Conservation (phyloP, 2,888 invertebrate species). For the Cabera pusaria region DNA sequence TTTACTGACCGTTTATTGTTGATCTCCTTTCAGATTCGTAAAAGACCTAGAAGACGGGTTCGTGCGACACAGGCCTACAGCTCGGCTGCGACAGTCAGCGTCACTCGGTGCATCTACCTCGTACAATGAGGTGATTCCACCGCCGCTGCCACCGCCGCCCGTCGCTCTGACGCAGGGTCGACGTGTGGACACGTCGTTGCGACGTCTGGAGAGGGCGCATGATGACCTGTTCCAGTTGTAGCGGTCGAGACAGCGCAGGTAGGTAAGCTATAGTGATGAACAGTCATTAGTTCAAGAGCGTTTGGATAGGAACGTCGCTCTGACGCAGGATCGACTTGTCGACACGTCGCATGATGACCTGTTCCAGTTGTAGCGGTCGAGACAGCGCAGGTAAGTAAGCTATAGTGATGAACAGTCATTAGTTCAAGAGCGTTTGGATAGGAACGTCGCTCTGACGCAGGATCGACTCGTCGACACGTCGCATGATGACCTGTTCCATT, state of each 20-base stretch:
- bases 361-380: constrained; percentile 93
- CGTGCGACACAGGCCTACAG: constrained; percentile 79
- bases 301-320: no score
- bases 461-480: constrained; percentile 90
- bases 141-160: constrained; percentile 82
- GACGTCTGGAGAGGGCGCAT: constrained; percentile 92
- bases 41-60: constrained; percentile 80
- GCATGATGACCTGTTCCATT: constrained; percentile 88
- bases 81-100: constrained; percentile 82
- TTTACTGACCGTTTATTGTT: no score
- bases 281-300: no score
- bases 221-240: constrained; percentile 97
- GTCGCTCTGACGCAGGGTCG: constrained; percentile 91
- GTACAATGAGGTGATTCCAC: constrained; percentile 74
- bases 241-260: constrained; percentile 84
- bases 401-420: no score
- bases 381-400: constrained; percentile 66
- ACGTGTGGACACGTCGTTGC: constrained; percentile 90
- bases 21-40: constrained; percentile 76
- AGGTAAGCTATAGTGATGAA: background rate
- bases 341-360: constrained; percentile 93
- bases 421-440: no score
- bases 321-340: constrained; percentile 91
- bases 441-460: constrained; percentile 87
- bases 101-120: constrained; percentile 75